Evolutionary conservation across 1,140 invertebrate species (phyloP), one percentile per base, ranked within the genome.

Genomic region (Cotesia chilonis): DNA sequence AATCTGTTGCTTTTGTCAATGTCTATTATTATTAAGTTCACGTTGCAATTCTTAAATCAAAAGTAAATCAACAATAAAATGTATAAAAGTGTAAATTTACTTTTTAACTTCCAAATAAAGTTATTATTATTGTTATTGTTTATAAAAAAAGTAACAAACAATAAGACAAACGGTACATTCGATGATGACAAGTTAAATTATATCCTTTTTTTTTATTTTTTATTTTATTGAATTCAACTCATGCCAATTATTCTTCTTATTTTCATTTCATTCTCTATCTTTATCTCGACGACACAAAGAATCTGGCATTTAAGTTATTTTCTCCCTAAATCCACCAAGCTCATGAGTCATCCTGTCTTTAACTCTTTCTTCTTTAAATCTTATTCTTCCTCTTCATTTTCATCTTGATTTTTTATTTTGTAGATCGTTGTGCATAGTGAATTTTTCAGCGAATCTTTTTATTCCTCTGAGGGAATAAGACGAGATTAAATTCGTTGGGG

Each of bases 391-490:
- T 20, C 51, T 63, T 38, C 17, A 10, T 70, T 70, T 70, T 61
- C 60, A 17, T 28, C 28, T 10, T 63, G 12, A 28, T 61, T 61
- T 52, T 63, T 64, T n/a, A 54, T 35, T n/a, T 17, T 17, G 17
- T 17, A 17, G 17, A 51, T 63, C 65, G 14, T 71, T 71, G 9
- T 65, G 17, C 17, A 17, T 17, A 17, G 17, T 17, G 17, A 38
- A 51, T 66, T 67, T 57, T 67, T 6, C 35, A 41, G 12, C 37
- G 28, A 28, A 55, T 55, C 14, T 65, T 60, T 55, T 14, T 66
- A 35, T 66, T 14, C 37, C 41, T 17, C 20, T 41, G 57, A 54
- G 9, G 14, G 4, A 10, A 28, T 28, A 51, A 71, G 59, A 51
- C 70, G 54, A 36, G 35, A 37, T 6, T 38, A 51, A 70, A 35